A percentile compares a stretch with the other conserved stretches of the same genome.
These are phyloP conservation scores for Nymphicus hollandicus DNA, from an alignment of 2,113 vertebrate species.

Conservation along the genomic window DNA sequence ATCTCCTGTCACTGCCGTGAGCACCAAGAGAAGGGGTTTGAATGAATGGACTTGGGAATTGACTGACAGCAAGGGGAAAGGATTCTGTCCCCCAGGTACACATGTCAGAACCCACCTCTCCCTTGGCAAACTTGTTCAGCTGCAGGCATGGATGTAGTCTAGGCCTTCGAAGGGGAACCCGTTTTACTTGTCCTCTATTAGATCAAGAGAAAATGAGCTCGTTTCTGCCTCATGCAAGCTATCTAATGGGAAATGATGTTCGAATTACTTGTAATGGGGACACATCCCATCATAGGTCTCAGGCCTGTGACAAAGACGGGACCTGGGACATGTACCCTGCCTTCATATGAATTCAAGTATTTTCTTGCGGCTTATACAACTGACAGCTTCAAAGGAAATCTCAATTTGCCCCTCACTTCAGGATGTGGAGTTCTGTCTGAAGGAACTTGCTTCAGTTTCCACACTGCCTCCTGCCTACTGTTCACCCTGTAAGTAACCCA, in stretches of 20 bases:
- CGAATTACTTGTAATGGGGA: background rate
- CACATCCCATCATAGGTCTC: background rate
- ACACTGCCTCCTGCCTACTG: background rate
- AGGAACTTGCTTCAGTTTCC: background rate
- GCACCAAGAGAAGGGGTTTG: rapidly evolving
- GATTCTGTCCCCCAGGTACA: rapidly evolving
- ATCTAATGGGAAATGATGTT: background rate
- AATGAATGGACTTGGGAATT: too few relatives aligned
- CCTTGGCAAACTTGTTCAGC: background rate
- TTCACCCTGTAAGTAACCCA: background rate
- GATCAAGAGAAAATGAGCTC: background rate
- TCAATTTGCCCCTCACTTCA: background rate
- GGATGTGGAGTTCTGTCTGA: background rate
- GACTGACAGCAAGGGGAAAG: background rate
- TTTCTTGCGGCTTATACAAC: background rate
- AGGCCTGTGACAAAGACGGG: background rate
- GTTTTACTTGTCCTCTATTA: background rate
- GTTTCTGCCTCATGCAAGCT: background rate
- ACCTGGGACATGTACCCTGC: background rate
- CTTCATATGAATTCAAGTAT: background rate
- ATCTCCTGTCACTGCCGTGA: rapidly evolving
- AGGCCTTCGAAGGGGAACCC: background rate
- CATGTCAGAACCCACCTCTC: background rate
- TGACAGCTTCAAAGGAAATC: background rate
- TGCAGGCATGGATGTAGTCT: background rate